These are phyloP conservation scores for Trichogramma evanescens DNA, from an alignment of 2,888 invertebrate species.

Conservation along the genomic window DNA sequence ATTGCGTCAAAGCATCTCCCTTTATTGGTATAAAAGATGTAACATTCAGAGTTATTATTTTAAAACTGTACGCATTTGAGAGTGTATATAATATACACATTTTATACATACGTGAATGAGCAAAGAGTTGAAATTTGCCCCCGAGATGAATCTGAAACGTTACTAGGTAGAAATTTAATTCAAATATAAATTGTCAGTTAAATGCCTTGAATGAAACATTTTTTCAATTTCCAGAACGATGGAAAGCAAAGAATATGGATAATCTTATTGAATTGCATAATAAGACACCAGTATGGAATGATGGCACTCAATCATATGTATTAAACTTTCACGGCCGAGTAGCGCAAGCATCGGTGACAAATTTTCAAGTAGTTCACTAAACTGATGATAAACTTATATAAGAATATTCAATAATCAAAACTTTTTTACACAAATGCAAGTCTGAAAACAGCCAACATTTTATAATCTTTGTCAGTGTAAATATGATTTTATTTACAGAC, in stretches of 20 bases:
- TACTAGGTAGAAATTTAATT: slow-evolving; percentile 61
- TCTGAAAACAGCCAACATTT: not conserved
- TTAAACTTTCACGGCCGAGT: slow-evolving; percentile 98
- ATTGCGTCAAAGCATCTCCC: no score
- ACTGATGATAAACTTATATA: slow-evolving; percentile 65
- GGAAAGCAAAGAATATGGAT: slow-evolving; percentile 73
- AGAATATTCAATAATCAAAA: slow-evolving; percentile 3
- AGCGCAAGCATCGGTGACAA: slow-evolving; percentile 98
- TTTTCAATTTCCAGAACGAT: slow-evolving; percentile 50
- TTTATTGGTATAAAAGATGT: no score
- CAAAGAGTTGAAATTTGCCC: slow-evolving; percentile 85
- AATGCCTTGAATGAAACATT: no score
- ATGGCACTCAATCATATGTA: slow-evolving; percentile 98
- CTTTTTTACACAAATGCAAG: not conserved
- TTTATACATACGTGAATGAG: no score
- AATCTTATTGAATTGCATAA: slow-evolving; percentile 93
- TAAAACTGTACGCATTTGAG: no score
- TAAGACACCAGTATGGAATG: slow-evolving; percentile 99
- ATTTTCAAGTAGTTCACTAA: slow-evolving; percentile 98
- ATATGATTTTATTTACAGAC: no score
- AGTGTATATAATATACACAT: no score
- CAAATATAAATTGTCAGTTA: not conserved
- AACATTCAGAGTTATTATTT: no score
- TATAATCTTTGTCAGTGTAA: slow-evolving; percentile 11
- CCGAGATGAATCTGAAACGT: slow-evolving; percentile 73